Evolutionary conservation across 23 tunicate species (phyloP).

Genomic region (Oikopleura albicans): DNA sequence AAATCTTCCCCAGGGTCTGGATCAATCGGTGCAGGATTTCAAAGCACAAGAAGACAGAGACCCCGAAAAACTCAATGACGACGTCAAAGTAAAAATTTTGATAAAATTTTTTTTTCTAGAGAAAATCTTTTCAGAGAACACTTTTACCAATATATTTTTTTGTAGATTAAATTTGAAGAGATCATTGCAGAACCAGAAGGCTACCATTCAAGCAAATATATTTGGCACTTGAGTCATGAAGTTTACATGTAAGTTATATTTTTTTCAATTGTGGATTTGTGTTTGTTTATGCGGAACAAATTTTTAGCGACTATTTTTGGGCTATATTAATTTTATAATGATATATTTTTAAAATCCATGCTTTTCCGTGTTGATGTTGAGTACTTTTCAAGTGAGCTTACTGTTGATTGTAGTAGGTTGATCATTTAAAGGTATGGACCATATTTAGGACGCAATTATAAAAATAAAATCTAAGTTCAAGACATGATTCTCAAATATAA

Average conservation of each 20-base stretch:
- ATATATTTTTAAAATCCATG: too few relatives aligned
- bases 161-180: conserved; percentile 53
- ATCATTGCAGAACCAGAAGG: conserved; percentile 87
- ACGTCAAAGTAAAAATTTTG: conserved; percentile 33
- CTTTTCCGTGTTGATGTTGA: too few relatives aligned
- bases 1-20: conserved; percentile 23
- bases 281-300: too few relatives aligned
- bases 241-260: conserved; percentile 27
- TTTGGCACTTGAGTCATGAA: conserved; percentile 75
- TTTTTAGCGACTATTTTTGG: too few relatives aligned
- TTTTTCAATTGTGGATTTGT: too few relatives aligned
- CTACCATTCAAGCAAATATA: conserved; percentile 49
- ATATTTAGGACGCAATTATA: too few relatives aligned
- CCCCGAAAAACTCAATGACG: conserved; percentile 47
- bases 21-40: conserved; percentile 45
- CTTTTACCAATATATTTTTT: neutral
- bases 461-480: too few relatives aligned
- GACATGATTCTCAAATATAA: too few relatives aligned
- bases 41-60: conserved; percentile 56
- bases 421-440: too few relatives aligned
- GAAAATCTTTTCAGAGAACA: neutral
- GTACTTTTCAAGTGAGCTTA: too few relatives aligned
- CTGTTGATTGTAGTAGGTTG: too few relatives aligned
- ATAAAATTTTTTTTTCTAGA: neutral
- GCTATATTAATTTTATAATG: too few relatives aligned